Base-by-base conservation (phyloP, 2,113 vertebrate species). In the Prietella phreatophila region DNA sequence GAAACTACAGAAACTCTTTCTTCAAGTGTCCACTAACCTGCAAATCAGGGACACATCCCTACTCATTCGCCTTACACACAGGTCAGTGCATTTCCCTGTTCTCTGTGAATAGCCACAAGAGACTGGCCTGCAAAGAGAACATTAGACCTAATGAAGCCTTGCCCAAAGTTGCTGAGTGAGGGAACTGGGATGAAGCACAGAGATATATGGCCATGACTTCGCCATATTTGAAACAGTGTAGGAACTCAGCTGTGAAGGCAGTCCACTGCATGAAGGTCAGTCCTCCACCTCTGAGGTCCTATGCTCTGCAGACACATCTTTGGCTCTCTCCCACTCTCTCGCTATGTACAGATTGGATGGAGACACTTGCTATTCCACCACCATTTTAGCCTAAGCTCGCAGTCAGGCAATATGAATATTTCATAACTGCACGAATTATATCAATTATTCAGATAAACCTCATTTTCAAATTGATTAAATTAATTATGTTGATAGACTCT, bases 401-500 rank as follows among this genome's bases (percentile, higher is more conserved):
- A 78, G 42, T 90, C 91, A 88, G 89, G 89, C 91, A 93, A 93
- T 92, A 94, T 95, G 89, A 94, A 95, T 94, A 93, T 93, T 94
- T 95, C 89, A 95, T 92, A 92, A 93, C 90, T 86, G 93, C 93
- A 88, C 92, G 90, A 93, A 56, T 94, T 50, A 75, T 90, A 93
- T 95, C 91, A 94, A 92, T 93, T 94, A 94, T 95, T 93, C 92
- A 95, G 91, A 89, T 90, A 90, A 93, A 85, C 50, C 75, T 92
- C 89, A 92, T 93, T 94, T 93, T 91, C 91, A 93, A 92, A 91
- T 91, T 89, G 92, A 92, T 91, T 92, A 78, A 91, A 95, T 94
- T 93, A 93, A 94, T 95, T 92, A 95, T 93, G 93, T 94, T 94
- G 94, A 95, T 93, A 92, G 93, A 93, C 94, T 93, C 90, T 92